Conservation (phyloP, 2,797 vertebrate genomes). For the Pogoniulus pusillus region DNA sequence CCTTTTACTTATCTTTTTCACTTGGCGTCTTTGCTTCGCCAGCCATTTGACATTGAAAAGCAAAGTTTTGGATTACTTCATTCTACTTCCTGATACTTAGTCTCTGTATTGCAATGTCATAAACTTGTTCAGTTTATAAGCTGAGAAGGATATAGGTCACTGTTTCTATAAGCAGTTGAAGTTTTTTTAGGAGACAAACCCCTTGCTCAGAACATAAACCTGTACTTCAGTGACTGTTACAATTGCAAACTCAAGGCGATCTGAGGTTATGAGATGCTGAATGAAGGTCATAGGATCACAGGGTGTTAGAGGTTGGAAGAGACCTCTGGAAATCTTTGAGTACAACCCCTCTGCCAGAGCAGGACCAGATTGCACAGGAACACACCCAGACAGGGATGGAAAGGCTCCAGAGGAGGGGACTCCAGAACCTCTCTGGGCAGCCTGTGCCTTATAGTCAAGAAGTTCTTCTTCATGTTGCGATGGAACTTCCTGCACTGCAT, state of each 20-base stretch:
- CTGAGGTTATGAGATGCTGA: not conserved
- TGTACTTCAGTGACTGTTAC: not conserved
- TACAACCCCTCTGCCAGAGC: too few relatives aligned
- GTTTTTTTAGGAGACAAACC: not conserved
- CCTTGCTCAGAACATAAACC: not conserved
- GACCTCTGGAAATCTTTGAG: too few relatives aligned
- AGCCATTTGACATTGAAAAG: not conserved
- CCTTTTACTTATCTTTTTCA: not conserved
- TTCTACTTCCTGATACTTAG: not conserved
- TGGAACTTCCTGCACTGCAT: too few relatives aligned
- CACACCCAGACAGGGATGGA: too few relatives aligned
- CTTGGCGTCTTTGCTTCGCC: not conserved
- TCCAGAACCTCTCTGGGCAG: too few relatives aligned
- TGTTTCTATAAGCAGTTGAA: not conserved
- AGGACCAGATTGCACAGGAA: too few relatives aligned
- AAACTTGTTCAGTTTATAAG: constrained; percentile 3
- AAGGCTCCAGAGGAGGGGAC: too few relatives aligned
- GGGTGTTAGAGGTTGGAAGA: too few relatives aligned
- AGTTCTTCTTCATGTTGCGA: too few relatives aligned
- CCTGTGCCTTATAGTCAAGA: too few relatives aligned
- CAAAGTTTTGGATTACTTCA: not conserved
- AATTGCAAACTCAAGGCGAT: not conserved
- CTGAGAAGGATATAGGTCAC: not conserved
- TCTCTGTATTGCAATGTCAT: not conserved
- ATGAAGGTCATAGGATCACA: too few relatives aligned